These are phyloP conservation scores for Scylla paramamosain DNA, from an alignment of 1,140 invertebrate genomes.

Conservation along the genomic window DNA sequence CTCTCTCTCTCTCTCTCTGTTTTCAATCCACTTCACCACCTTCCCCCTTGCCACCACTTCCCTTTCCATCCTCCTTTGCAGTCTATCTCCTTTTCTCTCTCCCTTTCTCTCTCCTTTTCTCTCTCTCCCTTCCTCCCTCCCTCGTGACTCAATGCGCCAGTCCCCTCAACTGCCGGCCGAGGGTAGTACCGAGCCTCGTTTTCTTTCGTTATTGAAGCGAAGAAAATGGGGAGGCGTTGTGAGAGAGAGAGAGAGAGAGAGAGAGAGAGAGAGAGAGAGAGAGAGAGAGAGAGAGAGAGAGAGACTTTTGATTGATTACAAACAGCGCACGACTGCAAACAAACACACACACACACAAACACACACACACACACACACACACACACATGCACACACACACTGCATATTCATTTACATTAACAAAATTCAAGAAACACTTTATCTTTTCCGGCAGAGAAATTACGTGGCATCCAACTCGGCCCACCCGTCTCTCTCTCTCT, in stretches of 20 bases:
- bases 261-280: too few species aligned
- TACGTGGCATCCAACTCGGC: too few species aligned
- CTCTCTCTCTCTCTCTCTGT: slow-evolving; percentile 34
- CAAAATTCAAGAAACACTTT: background rate
- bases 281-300: too few species aligned
- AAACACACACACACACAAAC: background rate
- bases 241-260: too few species aligned
- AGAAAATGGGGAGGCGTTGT: too few species aligned
- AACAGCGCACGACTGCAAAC: background rate
- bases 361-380: slow-evolving; percentile 13
- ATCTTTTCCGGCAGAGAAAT: background rate
- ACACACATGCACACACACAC: background rate
- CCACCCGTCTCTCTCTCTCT: too few species aligned
- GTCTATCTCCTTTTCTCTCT: background rate
- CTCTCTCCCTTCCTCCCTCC: background rate
- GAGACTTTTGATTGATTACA: background rate
- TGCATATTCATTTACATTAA: background rate
- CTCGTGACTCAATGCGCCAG: too few species aligned
- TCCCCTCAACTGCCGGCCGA: background rate
- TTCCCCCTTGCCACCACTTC: background rate
- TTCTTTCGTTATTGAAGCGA: too few species aligned
- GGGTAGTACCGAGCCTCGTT: too few species aligned
- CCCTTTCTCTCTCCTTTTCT: background rate
- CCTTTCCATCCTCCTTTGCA: slow-evolving; percentile 3
- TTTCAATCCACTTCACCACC: background rate